These are phyloP conservation scores for Stercorarius parasiticus DNA, from an alignment of 2,113 vertebrate genomes.

Conservation along the genomic window DNA sequence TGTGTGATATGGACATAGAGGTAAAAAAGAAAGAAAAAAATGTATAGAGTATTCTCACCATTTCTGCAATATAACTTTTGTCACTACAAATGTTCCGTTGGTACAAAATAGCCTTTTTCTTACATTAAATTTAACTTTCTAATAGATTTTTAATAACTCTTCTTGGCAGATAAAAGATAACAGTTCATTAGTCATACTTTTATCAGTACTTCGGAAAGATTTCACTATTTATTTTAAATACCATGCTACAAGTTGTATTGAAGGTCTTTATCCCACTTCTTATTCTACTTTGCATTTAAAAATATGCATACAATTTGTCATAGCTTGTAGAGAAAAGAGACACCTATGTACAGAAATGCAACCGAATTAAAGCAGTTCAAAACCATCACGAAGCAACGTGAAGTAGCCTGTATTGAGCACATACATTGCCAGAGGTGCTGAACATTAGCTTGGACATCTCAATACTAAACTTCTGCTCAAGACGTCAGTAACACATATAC, in stretches of 20 bases:
- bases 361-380: background rate
- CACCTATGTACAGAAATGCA: background rate
- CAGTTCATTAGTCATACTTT: background rate
- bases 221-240: background rate
- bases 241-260: background rate
- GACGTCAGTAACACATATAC: background rate
- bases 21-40: background rate
- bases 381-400: fast-evolving
- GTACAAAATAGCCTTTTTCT: background rate
- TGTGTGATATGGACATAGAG: background rate
- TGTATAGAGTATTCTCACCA: background rate
- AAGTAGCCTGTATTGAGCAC: background rate
- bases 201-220: background rate
- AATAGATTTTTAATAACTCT: background rate
- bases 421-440: background rate
- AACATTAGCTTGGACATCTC: background rate
- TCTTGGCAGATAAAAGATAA: background rate
- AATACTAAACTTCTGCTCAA: background rate
- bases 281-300: background rate
- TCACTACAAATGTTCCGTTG: background rate
- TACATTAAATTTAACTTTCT: background rate
- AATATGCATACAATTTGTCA: background rate
- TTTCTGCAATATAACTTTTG: background rate
- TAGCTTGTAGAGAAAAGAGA: background rate
- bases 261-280: background rate